Base-by-base conservation (phyloP, 1,140 invertebrate species). In the Mesaphorura yosii region DNA sequence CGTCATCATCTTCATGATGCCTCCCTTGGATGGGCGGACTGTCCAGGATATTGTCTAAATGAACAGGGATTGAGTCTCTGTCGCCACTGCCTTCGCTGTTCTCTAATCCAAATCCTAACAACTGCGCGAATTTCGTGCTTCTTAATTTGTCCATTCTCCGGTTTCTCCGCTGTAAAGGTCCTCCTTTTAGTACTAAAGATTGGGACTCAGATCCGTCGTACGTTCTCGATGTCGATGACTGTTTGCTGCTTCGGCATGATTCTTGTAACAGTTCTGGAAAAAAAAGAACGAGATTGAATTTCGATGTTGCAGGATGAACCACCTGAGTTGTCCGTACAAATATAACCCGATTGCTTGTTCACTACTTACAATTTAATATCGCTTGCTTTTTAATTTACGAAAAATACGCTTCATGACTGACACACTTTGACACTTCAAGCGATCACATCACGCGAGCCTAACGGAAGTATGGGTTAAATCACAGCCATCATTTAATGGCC, bases 71-170 rank as follows among this genome's bases (percentile, higher is more conserved):
- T 34, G n/a, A 41, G 3, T 37, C 34, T 20, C 25, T 48, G 47
- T 6, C 38, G 6, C 4, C n/a, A n/a, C n/a, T n/a, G n/a, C 22
- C 7, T n/a, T 5, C 17, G 5, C 41, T 5, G 2, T 47, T 19
- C 46, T 54, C 58, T 3, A 53, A 49, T 0, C 49, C 55, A 28
- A 62, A 56, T 19, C 53, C 57, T 37, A 59, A 37, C 41, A 57
- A 39, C 38, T 61, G 22, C 22, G 59, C 59, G 38, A 61, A 61
- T 38, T 48, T 54, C 17, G 59, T 57, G 2, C 55, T 52, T 25
- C 38, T 28, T 23, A 55, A 52, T 1, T 37, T 37, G 4, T 31
- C 54, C 54, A 44, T 49, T 31, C 22, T 44, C 20, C 25, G 7
- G 40, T 22, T 19, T 37, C 12, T 17, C 17, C 34, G 12, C 34